Conservation (phyloP, 1,140 invertebrate genomes). For the Prorops nasuta region DNA sequence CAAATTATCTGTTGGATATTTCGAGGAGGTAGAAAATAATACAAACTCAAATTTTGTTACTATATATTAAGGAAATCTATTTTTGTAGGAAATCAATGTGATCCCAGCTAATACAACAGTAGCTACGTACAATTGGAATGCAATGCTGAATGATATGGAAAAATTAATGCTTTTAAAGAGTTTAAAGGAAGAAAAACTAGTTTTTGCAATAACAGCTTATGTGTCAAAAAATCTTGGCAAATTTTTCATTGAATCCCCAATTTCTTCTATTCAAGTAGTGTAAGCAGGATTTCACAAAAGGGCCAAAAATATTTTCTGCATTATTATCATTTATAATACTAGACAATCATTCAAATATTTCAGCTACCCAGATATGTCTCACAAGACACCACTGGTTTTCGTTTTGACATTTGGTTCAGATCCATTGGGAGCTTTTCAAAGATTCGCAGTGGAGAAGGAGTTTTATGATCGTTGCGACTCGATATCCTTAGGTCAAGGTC, state of each 20-base stretch:
- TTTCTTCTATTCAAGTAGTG: conserved; percentile 67
- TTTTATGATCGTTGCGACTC: conserved; percentile 72
- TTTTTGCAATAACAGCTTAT: conserved; percentile 77
- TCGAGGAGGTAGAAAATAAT: conserved; percentile 59
- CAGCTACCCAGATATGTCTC: conserved; percentile 73
- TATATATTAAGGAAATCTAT: too few species aligned
- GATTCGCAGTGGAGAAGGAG: conserved; percentile 78
- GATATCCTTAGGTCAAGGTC: conserved; percentile 88
- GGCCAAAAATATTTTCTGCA: too few species aligned
- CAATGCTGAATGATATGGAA: conserved; percentile 68
- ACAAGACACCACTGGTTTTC: conserved; percentile 79
- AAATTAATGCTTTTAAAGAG: conserved; percentile 78
- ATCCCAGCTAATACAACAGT: conserved; percentile 47
- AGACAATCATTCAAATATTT: conserved; percentile 17
- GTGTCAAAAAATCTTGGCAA: conserved; percentile 73
- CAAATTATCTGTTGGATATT: conserved; percentile 61
- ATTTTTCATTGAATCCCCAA: conserved; percentile 73
- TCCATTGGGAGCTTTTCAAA: conserved; percentile 78
- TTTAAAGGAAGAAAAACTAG: conserved; percentile 78
- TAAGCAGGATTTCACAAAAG: conserved; percentile 62
- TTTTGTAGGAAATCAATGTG: conserved; percentile 58
- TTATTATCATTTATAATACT: not conserved
- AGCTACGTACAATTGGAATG: conserved; percentile 62
- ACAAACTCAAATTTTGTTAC: too few species aligned
- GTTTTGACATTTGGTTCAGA: conserved; percentile 89